Conservation (phyloP, 2,888 invertebrate species). For the Synanthedon andrenaeformis region DNA sequence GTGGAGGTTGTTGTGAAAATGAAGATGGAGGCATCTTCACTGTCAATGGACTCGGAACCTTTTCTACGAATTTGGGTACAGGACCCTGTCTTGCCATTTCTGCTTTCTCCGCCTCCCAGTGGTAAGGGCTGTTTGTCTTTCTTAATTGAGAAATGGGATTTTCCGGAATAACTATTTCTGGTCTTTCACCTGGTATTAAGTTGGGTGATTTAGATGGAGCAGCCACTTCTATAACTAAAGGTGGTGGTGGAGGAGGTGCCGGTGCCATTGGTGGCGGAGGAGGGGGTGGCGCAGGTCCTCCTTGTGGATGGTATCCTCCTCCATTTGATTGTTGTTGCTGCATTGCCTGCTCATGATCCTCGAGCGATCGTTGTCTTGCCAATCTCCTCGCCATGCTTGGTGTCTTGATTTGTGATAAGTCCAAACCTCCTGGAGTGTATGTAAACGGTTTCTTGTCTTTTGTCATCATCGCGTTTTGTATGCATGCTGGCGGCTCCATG, state of each 20-base stretch:
- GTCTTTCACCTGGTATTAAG: slow-evolving; percentile 71
- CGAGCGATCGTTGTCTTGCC: slow-evolving; percentile 73
- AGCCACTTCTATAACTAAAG: slow-evolving; percentile 67
- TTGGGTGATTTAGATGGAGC: slow-evolving; percentile 58
- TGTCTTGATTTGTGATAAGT: slow-evolving; percentile 89
- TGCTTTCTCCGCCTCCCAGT: slow-evolving; percentile 72
- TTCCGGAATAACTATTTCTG: slow-evolving; percentile 80
- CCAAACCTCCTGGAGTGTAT: slow-evolving; percentile 94
- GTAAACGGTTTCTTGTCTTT: slow-evolving; percentile 97
- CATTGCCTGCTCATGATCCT: slow-evolving; percentile 62
- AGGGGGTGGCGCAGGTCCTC: slow-evolving; percentile 45
- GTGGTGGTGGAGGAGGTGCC: slow-evolving; percentile 67
- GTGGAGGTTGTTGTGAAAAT: slow-evolving; percentile 48
- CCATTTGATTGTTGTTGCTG: slow-evolving; percentile 23
- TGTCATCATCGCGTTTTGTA: slow-evolving; percentile 94
- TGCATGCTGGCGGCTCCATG: slow-evolving; percentile 85
- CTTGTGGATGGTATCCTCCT: slow-evolving; percentile 18
- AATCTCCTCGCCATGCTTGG: slow-evolving; percentile 89
- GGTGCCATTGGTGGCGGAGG: slow-evolving; percentile 55
- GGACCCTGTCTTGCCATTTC: slow-evolving; percentile 63
- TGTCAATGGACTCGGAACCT: slow-evolving; percentile 58
- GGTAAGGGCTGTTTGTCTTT: slow-evolving; percentile 77
- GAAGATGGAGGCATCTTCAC: slow-evolving; percentile 54
- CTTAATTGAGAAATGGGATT: slow-evolving; percentile 78
- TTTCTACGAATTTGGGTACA: slow-evolving; percentile 57